Percentiles rank a stretch among this genome's conserved stretches.
Evolutionary conservation across 2,888 invertebrate species (phyloP).

Genomic region (Entomobrya proxima): DNA sequence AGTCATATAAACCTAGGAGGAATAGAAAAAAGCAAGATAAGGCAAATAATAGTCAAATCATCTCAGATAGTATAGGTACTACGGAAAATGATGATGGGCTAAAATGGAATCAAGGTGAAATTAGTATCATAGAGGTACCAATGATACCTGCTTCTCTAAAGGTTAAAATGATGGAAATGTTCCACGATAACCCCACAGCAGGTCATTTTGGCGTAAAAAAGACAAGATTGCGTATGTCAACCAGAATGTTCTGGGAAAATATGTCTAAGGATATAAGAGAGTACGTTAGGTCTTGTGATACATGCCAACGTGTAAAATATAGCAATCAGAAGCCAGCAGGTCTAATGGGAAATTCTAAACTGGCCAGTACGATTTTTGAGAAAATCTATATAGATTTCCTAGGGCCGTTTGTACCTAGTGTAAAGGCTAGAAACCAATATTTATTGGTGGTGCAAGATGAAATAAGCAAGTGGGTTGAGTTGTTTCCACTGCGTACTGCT

Average conservation of each 20-base stretch:
- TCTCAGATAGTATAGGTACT: not conserved
- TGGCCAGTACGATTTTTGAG: slow-evolving; percentile 46
- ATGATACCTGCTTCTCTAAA: slow-evolving; percentile 59
- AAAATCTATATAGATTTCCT: slow-evolving; percentile 64
- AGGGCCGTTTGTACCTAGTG: slow-evolving; percentile 59
- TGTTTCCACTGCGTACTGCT: slow-evolving; percentile 64
- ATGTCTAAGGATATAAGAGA: slow-evolving; percentile 68
- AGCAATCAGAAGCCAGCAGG: slow-evolving; percentile 53
- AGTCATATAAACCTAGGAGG: not conserved
- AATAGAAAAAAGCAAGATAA: no score
- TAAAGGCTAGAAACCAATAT: slow-evolving; percentile 48
- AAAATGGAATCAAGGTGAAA: no score
- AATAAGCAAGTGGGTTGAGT: slow-evolving; percentile 66
- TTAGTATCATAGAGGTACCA: slow-evolving; percentile 56
- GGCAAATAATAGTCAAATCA: no score
- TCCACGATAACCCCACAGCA: slow-evolving; percentile 67
- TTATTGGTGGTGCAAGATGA: slow-evolving; percentile 65
- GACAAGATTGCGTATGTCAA: slow-evolving; percentile 58
- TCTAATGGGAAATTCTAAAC: slow-evolving; percentile 33
- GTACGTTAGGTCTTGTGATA: slow-evolving; percentile 61
- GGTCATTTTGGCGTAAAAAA: slow-evolving; percentile 70
- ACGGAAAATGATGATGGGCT: no score
- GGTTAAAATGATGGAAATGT: slow-evolving; percentile 50
- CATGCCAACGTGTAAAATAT: slow-evolving; percentile 66
- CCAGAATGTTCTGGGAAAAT: slow-evolving; percentile 62